These are phyloP conservation scores for Oenanthe melanoleuca DNA, from an alignment of 2,113 vertebrate species.

Conservation along the genomic window DNA sequence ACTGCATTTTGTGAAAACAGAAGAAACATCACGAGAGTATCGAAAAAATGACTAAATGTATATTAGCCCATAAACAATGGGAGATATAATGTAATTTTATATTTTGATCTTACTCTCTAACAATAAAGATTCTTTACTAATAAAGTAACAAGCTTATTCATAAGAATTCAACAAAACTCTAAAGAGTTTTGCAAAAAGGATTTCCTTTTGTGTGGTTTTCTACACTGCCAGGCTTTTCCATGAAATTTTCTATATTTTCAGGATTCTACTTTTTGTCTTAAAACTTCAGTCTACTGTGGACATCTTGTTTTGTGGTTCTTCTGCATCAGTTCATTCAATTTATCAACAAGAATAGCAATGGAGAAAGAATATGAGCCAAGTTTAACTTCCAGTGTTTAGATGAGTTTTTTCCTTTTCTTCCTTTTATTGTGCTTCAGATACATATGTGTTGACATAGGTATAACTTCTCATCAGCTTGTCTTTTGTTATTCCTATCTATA, in stretches of 20 bases:
- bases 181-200: neutral
- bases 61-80: neutral
- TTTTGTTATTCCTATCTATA: neutral
- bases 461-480: neutral
- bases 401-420: neutral
- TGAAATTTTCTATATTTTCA: neutral
- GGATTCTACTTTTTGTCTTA: neutral
- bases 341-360: neutral
- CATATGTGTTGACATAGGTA: fast-evolving
- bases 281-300: neutral
- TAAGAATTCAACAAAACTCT: neutral
- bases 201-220: neutral
- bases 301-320: neutral
- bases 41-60: neutral
- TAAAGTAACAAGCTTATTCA: neutral
- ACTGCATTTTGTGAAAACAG: neutral
- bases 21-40: neutral
- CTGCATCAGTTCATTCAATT: neutral
- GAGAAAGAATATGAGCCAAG: neutral
- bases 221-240: neutral
- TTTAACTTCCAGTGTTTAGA: neutral
- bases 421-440: neutral
- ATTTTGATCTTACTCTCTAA: neutral
- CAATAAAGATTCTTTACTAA: neutral
- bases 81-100: neutral